Percentiles rank a stretch among this genome's conserved stretches.
These are phyloP conservation scores for Littorina saxatilis DNA, from an alignment of 1,140 invertebrate genomes.

Conservation along the genomic window DNA sequence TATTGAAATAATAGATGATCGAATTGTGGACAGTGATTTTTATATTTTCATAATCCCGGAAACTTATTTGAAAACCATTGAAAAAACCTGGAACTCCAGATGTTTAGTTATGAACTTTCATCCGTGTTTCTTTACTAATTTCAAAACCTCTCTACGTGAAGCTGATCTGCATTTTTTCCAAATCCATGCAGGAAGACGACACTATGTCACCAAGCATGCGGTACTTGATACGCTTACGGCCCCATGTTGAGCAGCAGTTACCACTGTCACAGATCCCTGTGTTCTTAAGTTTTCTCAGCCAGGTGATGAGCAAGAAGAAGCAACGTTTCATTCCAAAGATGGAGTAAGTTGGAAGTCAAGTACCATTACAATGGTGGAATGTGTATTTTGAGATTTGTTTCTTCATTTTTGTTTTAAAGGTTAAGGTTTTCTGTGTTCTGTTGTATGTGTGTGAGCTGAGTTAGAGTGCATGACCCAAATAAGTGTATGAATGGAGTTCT, in stretches of 20 bases:
- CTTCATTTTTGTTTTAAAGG: background rate
- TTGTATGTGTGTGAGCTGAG: background rate
- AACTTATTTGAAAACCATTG: too few relatives aligned
- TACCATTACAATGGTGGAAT: background rate
- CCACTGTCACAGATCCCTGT: background rate
- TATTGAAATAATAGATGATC: too few relatives aligned
- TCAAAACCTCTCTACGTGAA: too few relatives aligned
- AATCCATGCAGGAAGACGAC: too few relatives aligned
- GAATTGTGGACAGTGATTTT: too few relatives aligned
- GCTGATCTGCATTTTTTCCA: too few relatives aligned
- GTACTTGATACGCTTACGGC: background rate
- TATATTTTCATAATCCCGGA: too few relatives aligned
- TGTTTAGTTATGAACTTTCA: background rate
- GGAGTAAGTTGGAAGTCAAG: background rate
- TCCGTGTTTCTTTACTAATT: too few relatives aligned
- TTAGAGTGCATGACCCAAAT: too few relatives aligned
- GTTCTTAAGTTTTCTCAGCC: background rate
- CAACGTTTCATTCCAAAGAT: constrained; percentile 1
- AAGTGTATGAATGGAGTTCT: background rate
- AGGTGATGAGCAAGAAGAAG: constrained; percentile 1
- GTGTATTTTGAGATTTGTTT: background rate
- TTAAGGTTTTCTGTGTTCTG: background rate
- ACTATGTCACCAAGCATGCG: background rate
- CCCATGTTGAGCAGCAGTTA: background rate
- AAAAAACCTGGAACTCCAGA: background rate